Percentiles rank a stretch among this genome's conserved stretches.
These are phyloP conservation scores for Ivindomyrus marchei DNA, from an alignment of 2,113 vertebrate genomes.

Conservation along the genomic window DNA sequence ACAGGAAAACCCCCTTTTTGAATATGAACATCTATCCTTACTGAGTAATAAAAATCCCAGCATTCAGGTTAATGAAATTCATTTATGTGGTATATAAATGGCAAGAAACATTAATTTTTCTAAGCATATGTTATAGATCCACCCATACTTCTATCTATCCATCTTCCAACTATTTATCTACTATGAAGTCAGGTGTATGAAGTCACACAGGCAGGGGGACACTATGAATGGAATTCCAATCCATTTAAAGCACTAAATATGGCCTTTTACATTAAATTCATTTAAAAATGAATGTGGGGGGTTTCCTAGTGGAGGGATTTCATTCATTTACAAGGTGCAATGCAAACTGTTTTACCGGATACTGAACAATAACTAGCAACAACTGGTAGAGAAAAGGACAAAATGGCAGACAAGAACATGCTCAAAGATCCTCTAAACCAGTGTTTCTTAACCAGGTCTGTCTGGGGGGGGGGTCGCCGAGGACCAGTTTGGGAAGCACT, in stretches of 20 bases:
- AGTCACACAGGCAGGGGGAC: neutral
- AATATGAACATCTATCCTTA: neutral
- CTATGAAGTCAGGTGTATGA: neutral
- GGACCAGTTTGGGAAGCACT: neutral
- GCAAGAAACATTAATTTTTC: neutral
- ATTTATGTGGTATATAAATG: neutral
- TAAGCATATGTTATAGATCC: neutral
- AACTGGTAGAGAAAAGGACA: neutral
- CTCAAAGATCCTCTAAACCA: neutral
- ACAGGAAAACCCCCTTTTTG: neutral
- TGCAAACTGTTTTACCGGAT: neutral
- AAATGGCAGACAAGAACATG: neutral
- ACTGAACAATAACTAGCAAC: neutral
- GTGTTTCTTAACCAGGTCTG: neutral
- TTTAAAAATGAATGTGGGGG: too few species aligned
- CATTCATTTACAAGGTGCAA: neutral
- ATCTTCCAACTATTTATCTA: neutral
- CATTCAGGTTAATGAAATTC: neutral
- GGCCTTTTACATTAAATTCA: neutral
- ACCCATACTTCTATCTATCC: neutral
- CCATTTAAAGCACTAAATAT: neutral
- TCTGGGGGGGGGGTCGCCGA: neutral
- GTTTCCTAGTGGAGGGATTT: neutral
- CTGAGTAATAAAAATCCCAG: neutral
- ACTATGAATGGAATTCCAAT: neutral